Base-by-base conservation (phyloP, 2,888 invertebrate genomes). In the Hydrotaea diabolus region DNA sequence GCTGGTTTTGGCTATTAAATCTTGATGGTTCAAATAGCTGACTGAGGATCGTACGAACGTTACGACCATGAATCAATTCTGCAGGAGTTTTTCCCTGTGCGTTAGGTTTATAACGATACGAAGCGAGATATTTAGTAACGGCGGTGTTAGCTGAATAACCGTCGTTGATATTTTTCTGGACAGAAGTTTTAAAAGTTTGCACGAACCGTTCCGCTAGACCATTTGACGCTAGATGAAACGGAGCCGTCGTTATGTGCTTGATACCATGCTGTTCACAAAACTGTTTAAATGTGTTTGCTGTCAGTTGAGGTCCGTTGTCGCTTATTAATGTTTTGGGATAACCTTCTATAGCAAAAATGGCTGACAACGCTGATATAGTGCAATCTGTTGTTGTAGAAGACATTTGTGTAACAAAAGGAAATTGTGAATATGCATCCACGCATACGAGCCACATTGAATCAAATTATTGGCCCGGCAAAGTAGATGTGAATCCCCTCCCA, bases 401-500 rank as follows among this genome's bases (percentile, higher is more conserved):
- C 62, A 79, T 62, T 21, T 73, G 31, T 66, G 53, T 39, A 21
- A 69, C 36, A 57, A 66, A 80, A 17, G 80, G 69, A 17, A 74
- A 79, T 17, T 78, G 62, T 4, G 59, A 78, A 43, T 71, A 77
- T 46, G 72, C 72, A 31, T 73, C 78, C 5, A 79, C 73, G 26
- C 72, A 79, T n/a, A 79, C 59, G 13, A 74, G 55, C 64, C 64
- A 79, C 53, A 79, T 79, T 23, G 73, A 46, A 31, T 73, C 55
- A 23, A 74, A 66, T 36, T n/a, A 73, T 79, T 57, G 71, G 71
- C 0, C 71, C 78, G 19, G 92, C 91, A 87, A 91, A 93, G 85
- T 93, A 93, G n/a, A 91, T 87, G 86, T 93, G 92, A 2, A 92
- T 84, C 26, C 92, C 83, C 74, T 90, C 86, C 89, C 91, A 91